Evolutionary conservation across 2,888 invertebrate species (phyloP).

Genomic region (Agrilus cyanescens): DNA sequence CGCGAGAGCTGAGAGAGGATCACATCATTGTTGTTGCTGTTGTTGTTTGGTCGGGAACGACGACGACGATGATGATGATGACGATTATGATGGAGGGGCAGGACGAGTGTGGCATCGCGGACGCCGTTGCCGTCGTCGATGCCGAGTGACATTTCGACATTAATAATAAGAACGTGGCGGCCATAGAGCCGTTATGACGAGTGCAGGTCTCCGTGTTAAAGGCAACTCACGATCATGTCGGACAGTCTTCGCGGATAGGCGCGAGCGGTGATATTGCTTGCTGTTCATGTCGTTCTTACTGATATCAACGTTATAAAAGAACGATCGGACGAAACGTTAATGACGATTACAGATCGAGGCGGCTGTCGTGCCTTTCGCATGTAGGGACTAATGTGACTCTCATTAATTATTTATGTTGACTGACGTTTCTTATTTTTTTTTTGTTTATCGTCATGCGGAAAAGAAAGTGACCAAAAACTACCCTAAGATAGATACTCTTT

Average conservation of each 20-base stretch:
- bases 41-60: too few species aligned
- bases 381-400: not conserved
- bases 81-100: too few species aligned
- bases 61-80: too few species aligned
- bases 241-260: conserved; percentile 22
- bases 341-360: too few species aligned
- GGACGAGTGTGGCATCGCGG: too few species aligned
- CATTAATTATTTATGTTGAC: conserved; percentile 5
- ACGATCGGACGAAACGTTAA: too few species aligned
- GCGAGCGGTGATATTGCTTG: conserved; percentile 27
- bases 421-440: conserved; percentile 6
- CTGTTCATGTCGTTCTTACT: not conserved
- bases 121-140: too few species aligned
- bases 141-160: conserved; percentile 26
- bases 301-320: too few species aligned
- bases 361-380: not conserved
- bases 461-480: not conserved
- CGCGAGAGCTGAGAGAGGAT: conserved; percentile 22
- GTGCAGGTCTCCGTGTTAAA: conserved; percentile 20
- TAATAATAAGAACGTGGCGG: conserved; percentile 21
- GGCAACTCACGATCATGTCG: conserved; percentile 18
- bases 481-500: too few species aligned
- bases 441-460: conserved; percentile 10
- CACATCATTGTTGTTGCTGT: too few species aligned
- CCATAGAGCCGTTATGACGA: conserved; percentile 25